A percentile compares a stretch with the other conserved stretches of the same genome.
Evolutionary conservation across 2,888 invertebrate genomes (phyloP).

Genomic region (Pimpla rufipes): DNA sequence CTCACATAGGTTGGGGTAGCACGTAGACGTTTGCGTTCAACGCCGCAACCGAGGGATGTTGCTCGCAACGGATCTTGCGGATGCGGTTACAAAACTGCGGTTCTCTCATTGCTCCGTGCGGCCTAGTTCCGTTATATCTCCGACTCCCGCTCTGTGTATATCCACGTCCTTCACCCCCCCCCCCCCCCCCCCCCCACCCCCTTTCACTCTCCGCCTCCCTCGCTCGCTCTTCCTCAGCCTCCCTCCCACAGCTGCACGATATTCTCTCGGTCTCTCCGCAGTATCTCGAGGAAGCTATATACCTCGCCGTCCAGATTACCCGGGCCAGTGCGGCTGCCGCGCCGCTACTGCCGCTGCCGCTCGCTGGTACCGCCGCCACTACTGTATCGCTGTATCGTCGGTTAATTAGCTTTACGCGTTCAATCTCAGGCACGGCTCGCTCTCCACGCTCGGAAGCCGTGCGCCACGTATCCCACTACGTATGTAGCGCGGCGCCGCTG

Average conservation of each 20-base stretch:
- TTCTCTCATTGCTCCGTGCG: slow-evolving; percentile 69
- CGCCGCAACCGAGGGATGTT: slow-evolving; percentile 36
- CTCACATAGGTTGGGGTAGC: slow-evolving; percentile 20
- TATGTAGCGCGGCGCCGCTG: slow-evolving; percentile 20
- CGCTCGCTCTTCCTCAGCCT: slow-evolving; percentile 17
- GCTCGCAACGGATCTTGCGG: slow-evolving; percentile 54
- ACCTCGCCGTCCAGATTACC: slow-evolving; percentile 61
- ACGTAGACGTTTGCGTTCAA: slow-evolving; percentile 46
- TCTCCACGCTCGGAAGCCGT: slow-evolving; percentile 70
- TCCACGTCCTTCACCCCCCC: neutral
- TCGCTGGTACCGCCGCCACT: slow-evolving; percentile 49
- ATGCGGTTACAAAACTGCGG: slow-evolving; percentile 74
- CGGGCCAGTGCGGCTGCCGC: slow-evolving; percentile 52
- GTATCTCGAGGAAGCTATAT: slow-evolving; percentile 48
- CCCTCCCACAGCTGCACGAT: slow-evolving; percentile 10
- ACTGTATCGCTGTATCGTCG: slow-evolving; percentile 73
- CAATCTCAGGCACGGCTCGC: slow-evolving; percentile 75
- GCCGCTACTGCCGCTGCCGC: slow-evolving; percentile 72
- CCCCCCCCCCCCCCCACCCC: no score
- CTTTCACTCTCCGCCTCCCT: neutral
- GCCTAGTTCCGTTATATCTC: slow-evolving; percentile 35
- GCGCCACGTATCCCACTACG: slow-evolving; percentile 14
- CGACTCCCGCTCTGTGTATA: slow-evolving; percentile 12
- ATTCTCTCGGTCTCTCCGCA: slow-evolving; percentile 39
- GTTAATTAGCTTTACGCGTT: slow-evolving; percentile 78